Conservation (phyloP, 2,113 vertebrate genomes). For the Rhea americana region DNA sequence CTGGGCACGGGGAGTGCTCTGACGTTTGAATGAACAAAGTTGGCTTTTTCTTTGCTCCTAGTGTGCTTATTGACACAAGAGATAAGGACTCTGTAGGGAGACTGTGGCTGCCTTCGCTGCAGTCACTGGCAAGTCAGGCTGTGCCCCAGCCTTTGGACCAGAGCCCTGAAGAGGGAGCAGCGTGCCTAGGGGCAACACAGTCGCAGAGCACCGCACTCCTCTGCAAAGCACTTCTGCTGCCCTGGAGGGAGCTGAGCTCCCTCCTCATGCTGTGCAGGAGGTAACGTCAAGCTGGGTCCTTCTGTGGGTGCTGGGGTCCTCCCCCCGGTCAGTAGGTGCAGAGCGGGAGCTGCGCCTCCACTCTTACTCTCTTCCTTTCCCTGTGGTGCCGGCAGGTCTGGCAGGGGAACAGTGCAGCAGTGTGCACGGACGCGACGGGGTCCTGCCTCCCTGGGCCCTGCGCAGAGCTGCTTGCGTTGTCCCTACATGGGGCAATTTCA, state of each 20-base stretch:
- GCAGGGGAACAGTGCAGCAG: fast-evolving
- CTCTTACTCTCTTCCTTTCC: fast-evolving
- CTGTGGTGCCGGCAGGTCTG: not conserved
- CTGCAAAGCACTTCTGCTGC: not conserved
- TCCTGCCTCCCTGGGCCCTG: not conserved
- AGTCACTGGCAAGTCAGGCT: not conserved
- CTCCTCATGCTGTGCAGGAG: not conserved
- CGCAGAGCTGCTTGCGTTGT: not conserved
- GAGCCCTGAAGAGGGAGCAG: not conserved
- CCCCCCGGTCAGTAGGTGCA: not conserved
- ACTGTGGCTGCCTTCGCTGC: not conserved
- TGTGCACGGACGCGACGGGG: not conserved
- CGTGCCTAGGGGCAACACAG: fast-evolving
- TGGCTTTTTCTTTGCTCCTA: not conserved
- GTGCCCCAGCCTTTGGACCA: not conserved
- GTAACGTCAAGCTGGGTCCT: not conserved
- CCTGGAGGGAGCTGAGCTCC: not conserved
- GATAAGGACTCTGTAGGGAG: not conserved
- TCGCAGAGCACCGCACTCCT: not conserved
- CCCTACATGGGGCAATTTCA: fast-evolving
- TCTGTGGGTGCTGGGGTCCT: not conserved
- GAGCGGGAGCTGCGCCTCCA: not conserved
- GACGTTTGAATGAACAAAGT: not conserved
- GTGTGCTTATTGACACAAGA: not conserved
- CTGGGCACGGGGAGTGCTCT: not conserved